Conservation (phyloP, 2,113 vertebrate species). For the Gopherus flavomarginatus region DNA sequence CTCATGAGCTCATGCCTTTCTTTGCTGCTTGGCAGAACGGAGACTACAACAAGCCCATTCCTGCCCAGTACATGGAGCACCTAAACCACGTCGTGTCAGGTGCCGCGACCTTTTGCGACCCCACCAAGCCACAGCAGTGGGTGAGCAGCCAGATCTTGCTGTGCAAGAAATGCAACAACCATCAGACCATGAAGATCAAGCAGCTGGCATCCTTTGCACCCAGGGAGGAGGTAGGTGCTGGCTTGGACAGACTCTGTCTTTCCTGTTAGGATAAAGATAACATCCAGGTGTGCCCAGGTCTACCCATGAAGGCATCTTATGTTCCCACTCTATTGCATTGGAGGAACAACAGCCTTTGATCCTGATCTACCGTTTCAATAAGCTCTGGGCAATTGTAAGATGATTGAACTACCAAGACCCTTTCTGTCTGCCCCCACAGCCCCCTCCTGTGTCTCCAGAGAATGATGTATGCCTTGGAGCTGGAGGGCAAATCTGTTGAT, state of each 20-base stretch:
- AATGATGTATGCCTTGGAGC: background rate
- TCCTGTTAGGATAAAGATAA: background rate
- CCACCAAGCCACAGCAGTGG: slow-evolving; percentile 87
- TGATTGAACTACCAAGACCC: background rate
- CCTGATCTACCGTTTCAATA: background rate
- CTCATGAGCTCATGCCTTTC: background rate
- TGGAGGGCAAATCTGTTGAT: background rate
- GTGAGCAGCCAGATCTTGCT: slow-evolving; percentile 95
- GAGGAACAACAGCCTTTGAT: background rate
- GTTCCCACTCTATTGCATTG: rapidly evolving
- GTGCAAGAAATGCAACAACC: slow-evolving; percentile 93
- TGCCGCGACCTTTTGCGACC: slow-evolving; percentile 66
- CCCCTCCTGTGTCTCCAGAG: background rate
- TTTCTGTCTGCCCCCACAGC: background rate
- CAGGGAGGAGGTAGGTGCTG: slow-evolving; percentile 86
- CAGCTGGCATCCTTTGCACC: slow-evolving; percentile 94
- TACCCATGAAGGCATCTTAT: background rate
- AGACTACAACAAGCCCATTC: slow-evolving; percentile 98
- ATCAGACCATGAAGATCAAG: slow-evolving; percentile 94
- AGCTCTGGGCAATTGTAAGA: background rate
- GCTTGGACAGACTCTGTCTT: rapidly evolving
- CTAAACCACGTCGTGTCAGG: slow-evolving; percentile 93
- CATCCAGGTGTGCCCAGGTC: background rate
- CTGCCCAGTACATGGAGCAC: slow-evolving; percentile 95
- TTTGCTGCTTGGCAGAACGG: slow-evolving; percentile 85